Evolutionary conservation across 2,797 vertebrate genomes (phyloP).

Genomic region (Tamandua tetradactyla): DNA sequence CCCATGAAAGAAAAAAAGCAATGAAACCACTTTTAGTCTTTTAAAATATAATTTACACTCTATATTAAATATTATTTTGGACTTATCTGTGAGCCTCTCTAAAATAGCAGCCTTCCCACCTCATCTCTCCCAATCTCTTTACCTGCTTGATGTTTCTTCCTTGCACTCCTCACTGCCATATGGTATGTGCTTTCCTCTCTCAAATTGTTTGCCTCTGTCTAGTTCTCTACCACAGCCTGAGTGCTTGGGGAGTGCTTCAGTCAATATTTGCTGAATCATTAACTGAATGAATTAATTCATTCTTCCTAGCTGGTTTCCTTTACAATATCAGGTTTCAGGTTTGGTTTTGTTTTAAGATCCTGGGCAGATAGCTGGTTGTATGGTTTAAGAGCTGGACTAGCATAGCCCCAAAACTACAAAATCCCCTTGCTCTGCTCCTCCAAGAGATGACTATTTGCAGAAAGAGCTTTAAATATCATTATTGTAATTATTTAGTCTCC

Average conservation of each 20-base stretch:
- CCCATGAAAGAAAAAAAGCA: no score
- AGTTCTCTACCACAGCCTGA: not conserved
- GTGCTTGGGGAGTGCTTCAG: no score
- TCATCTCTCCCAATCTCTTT: not conserved
- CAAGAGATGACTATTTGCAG: not conserved
- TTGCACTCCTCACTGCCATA: fast-evolving
- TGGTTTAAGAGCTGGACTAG: not conserved
- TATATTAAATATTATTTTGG: not conserved
- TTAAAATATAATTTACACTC: not conserved
- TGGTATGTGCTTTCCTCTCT: fast-evolving
- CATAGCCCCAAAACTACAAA: not conserved
- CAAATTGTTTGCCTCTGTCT: not conserved
- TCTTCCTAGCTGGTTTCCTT: not conserved
- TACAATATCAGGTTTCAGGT: not conserved
- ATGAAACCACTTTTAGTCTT: not conserved
- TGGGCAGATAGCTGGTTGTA: not conserved
- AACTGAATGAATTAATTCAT: not conserved
- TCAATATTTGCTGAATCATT: not conserved
- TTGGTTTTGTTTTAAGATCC: not conserved
- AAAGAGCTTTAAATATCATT: not conserved
- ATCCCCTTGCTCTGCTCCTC: not conserved
- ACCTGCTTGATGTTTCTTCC: not conserved
- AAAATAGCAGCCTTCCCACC: not conserved
- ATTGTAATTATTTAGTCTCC: not conserved
- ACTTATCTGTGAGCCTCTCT: not conserved